Evolutionary conservation across 2,797 vertebrate species (phyloP), one percentile per base, ranked within the genome.

Genomic region (Esox masquinongy): DNA sequence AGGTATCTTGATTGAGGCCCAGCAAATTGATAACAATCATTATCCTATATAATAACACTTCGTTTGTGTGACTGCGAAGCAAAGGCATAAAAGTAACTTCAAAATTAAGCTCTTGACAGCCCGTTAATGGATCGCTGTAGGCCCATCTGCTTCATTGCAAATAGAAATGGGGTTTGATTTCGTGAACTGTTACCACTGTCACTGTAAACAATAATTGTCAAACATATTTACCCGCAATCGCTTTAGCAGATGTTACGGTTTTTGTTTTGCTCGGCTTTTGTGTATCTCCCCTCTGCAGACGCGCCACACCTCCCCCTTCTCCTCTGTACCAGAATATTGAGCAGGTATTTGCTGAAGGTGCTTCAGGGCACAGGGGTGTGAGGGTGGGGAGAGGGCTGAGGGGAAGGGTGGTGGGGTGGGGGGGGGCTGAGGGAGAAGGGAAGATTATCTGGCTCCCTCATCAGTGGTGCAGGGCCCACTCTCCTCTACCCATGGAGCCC

Each of bases 161-260:
- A 94, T 88, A 91, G 91, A 94, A 93, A 94, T 93, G 92, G 88
- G 83, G 88, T 92, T 92, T 93, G 91, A 94, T 94, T 94, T 92
- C 86, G 92, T 91, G 85, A 94, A 95, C 94, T 94, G 94, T 94
- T 95, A 94, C 94, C 92, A 95, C 93, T 95, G 93, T 95, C 93
- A 95, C 94, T 95, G 94, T 95, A 95, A 95, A 95, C 95, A 95
- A 94, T 95, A 95, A 95, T 95, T 94, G 94, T 95, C 94, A 94
- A 95, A 95, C 94, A 95, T 95, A 95, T 95, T 96, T 95, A 94
- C 94, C 94, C 91, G 88, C 93, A 93, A 94, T 94, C 92, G 91
- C 92, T 94, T 95, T 95, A 95, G 93, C 95, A 96, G 95, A 95
- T 96, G 95, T 95, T 94, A 91, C 89, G 91, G 89, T 94, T 94